These are phyloP conservation scores for Trematomus loennbergii DNA, from an alignment of 2,113 vertebrate species.

Conservation along the genomic window DNA sequence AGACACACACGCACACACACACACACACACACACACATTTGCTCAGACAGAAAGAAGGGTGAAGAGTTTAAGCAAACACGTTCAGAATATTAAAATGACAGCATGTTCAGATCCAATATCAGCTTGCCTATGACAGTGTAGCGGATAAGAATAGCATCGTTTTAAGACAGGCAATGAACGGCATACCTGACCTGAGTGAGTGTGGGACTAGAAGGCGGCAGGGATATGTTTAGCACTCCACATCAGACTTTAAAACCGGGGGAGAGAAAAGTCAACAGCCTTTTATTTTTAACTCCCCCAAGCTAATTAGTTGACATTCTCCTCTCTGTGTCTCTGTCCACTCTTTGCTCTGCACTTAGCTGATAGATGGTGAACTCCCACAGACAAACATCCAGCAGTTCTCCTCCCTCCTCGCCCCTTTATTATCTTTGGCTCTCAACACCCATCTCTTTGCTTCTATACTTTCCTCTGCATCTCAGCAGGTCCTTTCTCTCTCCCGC, in stretches of 20 bases:
- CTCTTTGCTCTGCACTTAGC: constrained; percentile 56
- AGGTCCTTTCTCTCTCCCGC: constrained; percentile 25
- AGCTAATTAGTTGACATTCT: constrained; percentile 71
- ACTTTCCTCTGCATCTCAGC: neutral
- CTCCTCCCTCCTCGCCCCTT: constrained; percentile 41
- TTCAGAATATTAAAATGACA: constrained; percentile 15
- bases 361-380: constrained; percentile 60
- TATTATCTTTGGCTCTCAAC: constrained; percentile 27
- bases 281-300: constrained; percentile 64
- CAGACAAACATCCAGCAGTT: constrained; percentile 53
- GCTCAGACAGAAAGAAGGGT: neutral
- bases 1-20: constrained; percentile 23
- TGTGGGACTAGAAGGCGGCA: constrained; percentile 21
- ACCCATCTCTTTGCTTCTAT: constrained; percentile 22
- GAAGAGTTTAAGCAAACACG: neutral
- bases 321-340: constrained; percentile 16
- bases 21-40: too few species aligned
- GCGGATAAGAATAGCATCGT: constrained; percentile 37
- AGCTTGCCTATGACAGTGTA: neutral
- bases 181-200: constrained; percentile 28
- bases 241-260: constrained; percentile 19
- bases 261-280: constrained; percentile 65
- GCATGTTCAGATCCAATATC: constrained; percentile 11
- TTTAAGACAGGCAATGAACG: constrained; percentile 25
- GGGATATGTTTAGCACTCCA: constrained; percentile 35